Percentiles rank a stretch among this genome's conserved stretches.
Conservation (phyloP, 1,140 invertebrate genomes). For the Drosophila baimaii region DNA sequence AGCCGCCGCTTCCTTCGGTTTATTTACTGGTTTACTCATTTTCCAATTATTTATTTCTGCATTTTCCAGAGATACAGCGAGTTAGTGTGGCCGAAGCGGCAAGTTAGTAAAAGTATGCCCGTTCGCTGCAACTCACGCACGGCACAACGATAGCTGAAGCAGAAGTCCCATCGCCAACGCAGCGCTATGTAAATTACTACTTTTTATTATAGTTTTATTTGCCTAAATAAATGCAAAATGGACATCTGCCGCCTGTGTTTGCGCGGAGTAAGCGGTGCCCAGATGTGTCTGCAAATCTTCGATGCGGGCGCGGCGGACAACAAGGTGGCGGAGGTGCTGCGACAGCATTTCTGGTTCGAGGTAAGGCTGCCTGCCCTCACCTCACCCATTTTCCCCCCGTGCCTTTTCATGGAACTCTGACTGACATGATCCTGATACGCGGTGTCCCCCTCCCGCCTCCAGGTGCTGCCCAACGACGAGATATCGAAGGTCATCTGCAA, state of each 20-base stretch:
- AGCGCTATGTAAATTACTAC: constrained; percentile 55
- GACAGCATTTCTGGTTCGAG: constrained; percentile 81
- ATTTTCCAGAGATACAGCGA: constrained; percentile 25
- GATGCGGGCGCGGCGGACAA: constrained; percentile 42
- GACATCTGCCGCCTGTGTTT: constrained; percentile 72
- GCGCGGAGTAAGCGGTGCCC: constrained; percentile 69
- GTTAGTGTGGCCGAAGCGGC: background rate
- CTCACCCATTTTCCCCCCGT: constrained; percentile 24
- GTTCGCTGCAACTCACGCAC: background rate
- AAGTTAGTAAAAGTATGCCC: background rate
- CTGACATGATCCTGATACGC: constrained; percentile 10
- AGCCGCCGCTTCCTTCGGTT: constrained; percentile 30
- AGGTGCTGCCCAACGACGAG: constrained; percentile 65
- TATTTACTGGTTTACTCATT: constrained; percentile 37
- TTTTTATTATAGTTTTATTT: constrained; percentile 47
- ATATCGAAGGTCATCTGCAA: constrained; percentile 78
- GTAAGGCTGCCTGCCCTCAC: constrained; percentile 32
- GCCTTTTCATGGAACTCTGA: constrained; percentile 5
- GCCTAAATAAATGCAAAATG: constrained; percentile 53
- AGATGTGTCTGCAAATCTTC: constrained; percentile 73
- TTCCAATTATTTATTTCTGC: constrained; percentile 11
- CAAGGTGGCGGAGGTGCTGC: constrained; percentile 67
- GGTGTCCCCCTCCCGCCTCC: background rate
- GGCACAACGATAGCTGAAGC: background rate
- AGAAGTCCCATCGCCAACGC: constrained; percentile 42